A percentile compares a stretch with the other conserved stretches of the same genome.
These are phyloP conservation scores for Phalanger gymnotis DNA, from an alignment of 2,797 vertebrate genomes.

Conservation along the genomic window DNA sequence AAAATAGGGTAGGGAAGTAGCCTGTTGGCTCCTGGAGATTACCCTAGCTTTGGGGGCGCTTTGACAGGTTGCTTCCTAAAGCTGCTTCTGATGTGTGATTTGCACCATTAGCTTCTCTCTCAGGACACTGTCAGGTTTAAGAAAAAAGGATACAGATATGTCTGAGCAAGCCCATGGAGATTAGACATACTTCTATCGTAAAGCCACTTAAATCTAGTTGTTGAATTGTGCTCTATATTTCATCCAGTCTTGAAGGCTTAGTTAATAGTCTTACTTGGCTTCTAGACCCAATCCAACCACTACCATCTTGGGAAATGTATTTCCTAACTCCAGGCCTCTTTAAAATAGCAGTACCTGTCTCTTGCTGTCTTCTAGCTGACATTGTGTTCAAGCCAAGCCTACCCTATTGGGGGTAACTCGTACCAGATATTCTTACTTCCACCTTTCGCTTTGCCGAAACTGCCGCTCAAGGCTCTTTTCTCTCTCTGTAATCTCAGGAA, in stretches of 20 bases:
- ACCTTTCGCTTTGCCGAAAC: background rate
- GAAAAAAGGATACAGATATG: background rate
- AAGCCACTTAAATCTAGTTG: background rate
- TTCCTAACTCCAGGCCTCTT: background rate
- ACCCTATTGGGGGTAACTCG: background rate
- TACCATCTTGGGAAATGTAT: background rate
- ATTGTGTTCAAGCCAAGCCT: background rate
- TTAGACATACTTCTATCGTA: background rate
- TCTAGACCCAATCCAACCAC: background rate
- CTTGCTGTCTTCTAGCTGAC: background rate
- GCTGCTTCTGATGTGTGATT: slow-evolving; percentile 1
- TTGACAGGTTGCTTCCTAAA: background rate
- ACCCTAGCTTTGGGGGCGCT: background rate
- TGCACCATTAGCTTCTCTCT: background rate
- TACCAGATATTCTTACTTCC: background rate
- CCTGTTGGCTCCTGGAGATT: background rate
- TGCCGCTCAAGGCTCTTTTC: too few relatives aligned
- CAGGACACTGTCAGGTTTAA: background rate
- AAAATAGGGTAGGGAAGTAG: background rate
- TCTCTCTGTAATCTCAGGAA: background rate
- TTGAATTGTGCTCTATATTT: background rate
- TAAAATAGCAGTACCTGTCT: background rate
- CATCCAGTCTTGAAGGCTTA: background rate
- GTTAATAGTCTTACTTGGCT: background rate
- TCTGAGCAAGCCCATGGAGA: background rate